phyloP scores from a whole-genome alignment of 2,113 vertebrate species.

The Paratilapia polleni region DNA sequence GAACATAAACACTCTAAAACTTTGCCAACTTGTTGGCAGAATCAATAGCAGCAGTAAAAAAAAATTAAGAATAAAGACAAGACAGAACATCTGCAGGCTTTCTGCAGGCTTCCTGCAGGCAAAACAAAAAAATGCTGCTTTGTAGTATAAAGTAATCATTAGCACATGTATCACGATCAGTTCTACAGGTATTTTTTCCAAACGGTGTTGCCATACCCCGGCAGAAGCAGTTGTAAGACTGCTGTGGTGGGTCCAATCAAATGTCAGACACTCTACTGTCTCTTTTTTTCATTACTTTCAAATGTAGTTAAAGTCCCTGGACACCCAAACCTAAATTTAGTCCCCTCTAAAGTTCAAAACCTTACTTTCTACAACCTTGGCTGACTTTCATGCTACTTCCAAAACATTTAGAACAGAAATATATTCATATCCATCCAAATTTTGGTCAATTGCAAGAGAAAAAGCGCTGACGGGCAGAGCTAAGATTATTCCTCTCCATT shows the following conservation, averaged over 20 bases:
- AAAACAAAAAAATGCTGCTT: too few relatives aligned
- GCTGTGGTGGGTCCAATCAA: neutral
- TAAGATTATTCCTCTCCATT: neutral
- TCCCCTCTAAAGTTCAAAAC: neutral
- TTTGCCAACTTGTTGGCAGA: slow-evolving; percentile 10
- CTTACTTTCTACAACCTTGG: neutral
- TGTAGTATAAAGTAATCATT: neutral
- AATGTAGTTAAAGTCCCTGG: neutral
- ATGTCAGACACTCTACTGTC: neutral
- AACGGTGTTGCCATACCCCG: neutral
- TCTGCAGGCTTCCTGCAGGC: neutral
- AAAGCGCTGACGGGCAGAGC: neutral
- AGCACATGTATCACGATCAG: neutral
- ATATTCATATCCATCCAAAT: neutral
- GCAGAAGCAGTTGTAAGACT: neutral
- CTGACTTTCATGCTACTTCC: neutral
- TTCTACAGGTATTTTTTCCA: neutral
- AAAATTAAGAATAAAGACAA: neutral
- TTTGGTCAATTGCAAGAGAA: neutral
- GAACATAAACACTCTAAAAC: slow-evolving; percentile 9
- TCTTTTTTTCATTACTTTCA: neutral
- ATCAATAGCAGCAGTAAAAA: neutral
- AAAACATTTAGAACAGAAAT: neutral
- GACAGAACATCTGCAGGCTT: neutral
- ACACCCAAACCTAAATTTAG: neutral